Evolutionary conservation across 2,888 invertebrate genomes (phyloP), one percentile per base, ranked within the genome.

Genomic region (Volucella zonaria): DNA sequence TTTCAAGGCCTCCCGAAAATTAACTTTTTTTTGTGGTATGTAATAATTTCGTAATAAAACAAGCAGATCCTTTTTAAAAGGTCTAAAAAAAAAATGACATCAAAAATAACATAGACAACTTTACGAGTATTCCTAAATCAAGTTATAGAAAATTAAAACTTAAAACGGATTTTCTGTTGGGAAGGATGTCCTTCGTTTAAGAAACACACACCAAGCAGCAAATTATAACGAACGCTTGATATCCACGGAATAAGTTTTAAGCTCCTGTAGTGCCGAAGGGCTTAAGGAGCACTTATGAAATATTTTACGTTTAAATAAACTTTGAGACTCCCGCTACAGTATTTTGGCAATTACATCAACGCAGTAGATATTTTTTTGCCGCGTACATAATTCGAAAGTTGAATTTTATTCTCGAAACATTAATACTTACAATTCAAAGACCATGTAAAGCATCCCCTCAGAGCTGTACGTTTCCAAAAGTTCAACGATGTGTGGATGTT

Each of bases 401-500:
- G 10, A 70, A 31, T 18, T 56, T 45, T 51, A 49, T 58, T 62
- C 47, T 62, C 45, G 12, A 70, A 74, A 51, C 54, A 70, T 52
- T 49, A 66, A 45, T 92, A 96, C 98, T 97, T 94, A 99, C 98
- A 97, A 98, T 94, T 99, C 99, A 93, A 99, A 99, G 87, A 99
- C 98, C 99, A 99, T 99, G 92, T 99, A 99, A 23, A 99, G 95
- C 97, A 98, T 98, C 89, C 98, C 98, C 92, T 99, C 99, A 6
- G 98, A 98, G 91, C 98, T 98, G 94, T 99, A 99, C 0, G 99
- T 99, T 93, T 99, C 99, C 88, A 99, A 93, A 73, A 99, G 94
- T 92, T 99, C 99, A 88, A 99, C 99, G 89, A 99, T 99, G 93
- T 99, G 99, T 4, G 98, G 98, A 93, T 99, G 99, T 92, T 99